Evolutionary conservation across 1,140 invertebrate species (phyloP).

Genomic region (Ceratina calcarata): DNA sequence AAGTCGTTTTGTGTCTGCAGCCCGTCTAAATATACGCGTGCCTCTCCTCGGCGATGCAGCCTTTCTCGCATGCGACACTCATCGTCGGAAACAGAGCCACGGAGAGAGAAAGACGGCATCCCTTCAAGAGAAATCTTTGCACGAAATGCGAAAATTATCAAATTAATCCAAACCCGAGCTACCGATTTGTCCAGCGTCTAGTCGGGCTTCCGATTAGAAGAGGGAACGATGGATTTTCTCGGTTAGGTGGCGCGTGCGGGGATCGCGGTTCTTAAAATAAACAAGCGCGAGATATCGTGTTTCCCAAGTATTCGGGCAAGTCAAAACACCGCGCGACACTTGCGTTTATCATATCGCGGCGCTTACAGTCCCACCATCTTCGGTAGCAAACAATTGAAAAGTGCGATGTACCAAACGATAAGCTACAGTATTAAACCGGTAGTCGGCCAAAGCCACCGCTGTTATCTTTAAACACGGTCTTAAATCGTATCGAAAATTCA

Average conservation of each 20-base stretch:
- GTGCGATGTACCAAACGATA: too few species aligned
- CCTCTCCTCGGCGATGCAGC: conserved; percentile 56
- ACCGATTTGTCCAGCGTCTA: too few species aligned
- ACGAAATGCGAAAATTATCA: conserved; percentile 9
- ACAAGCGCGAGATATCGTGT: conserved; percentile 47
- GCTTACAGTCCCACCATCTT: conserved; percentile 1
- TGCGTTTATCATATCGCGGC: conserved; percentile 33
- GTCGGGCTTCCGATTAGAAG: too few species aligned
- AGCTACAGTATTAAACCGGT: too few species aligned
- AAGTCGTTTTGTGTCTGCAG: conserved; percentile 76
- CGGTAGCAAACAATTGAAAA: conserved; percentile 12
- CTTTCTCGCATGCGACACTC: conserved; percentile 31
- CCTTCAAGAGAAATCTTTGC: conserved; percentile 48
- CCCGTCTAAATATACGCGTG: conserved; percentile 73
- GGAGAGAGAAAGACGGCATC: conserved; percentile 16
- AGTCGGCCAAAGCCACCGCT: too few species aligned
- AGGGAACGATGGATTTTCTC: neutral
- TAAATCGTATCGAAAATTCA: too few species aligned
- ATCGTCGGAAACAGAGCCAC: too few species aligned
- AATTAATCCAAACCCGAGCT: neutral
- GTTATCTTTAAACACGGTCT: too few species aligned
- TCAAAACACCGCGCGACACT: conserved; percentile 42
- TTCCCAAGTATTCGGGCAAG: conserved; percentile 47
- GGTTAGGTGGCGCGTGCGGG: conserved; percentile 1
- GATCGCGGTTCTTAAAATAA: conserved; percentile 47